Evolutionary conservation across 2,113 vertebrate species (phyloP), one percentile per base, ranked within the genome.

Genomic region (Fukomys damarensis): DNA sequence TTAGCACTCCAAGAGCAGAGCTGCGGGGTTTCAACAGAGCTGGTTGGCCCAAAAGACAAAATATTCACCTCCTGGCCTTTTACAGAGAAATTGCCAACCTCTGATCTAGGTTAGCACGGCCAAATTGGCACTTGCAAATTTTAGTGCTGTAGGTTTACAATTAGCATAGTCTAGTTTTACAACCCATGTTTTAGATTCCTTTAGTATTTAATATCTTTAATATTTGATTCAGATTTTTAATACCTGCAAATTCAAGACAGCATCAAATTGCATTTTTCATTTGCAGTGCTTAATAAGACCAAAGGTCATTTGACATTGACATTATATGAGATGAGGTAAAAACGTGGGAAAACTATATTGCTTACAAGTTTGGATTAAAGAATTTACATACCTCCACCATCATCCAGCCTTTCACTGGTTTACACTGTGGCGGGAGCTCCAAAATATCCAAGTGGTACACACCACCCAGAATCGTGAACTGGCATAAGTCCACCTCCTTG

Each of bases 361-460:
- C 54, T 68, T 16, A 43, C 8, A 82, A 24, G 19, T 91, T 7
- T 17, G 35, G 22, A 4, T 5, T 49, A 38, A 80, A 70, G 58
- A 79, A 59, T 77, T 35, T 46, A 63, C 95, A 96, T 91, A 99
- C 99, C 99, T 99, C 98, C 98, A 98, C 98, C 8, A 99, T 98
- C 85, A 98, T 98, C 99, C 99, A 99, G 94, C 98, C 98, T 0
- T 97, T 98, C 86, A 98, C 35, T 1, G 96, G 89, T 2, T 96
- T 97, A 91, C 97, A 97, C 96, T 99, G 99, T 0, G 99, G 99
- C 0, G 99, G 99, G 43, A 99, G 98, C 79, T 97, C 97, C 92
- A 99, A 98, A 0, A 97, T 94, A 1, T 99, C 98, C 1, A 98
- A 99, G 92, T 99, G 99, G 96, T 98, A 99, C 81, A 99, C 98